Percentiles rank a stretch among this genome's conserved stretches.
Evolutionary conservation across 2,888 invertebrate genomes (phyloP).

Genomic region (Arctia plantaginis): DNA sequence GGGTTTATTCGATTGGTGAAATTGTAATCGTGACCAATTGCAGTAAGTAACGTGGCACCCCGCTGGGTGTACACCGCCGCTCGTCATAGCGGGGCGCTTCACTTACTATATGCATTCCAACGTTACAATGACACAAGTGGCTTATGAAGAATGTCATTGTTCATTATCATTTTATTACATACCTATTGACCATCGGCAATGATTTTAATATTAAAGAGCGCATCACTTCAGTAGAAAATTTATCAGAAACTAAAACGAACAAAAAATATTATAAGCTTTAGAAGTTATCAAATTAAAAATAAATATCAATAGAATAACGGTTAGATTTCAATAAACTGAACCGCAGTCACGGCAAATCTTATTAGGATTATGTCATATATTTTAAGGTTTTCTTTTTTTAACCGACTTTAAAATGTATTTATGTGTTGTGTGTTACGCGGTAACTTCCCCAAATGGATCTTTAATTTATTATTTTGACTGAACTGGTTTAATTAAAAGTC

Average conservation of each 20-base stretch:
- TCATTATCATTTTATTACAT: slow-evolving; percentile 65
- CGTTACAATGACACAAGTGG: slow-evolving; percentile 60
- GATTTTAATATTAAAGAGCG: slow-evolving; percentile 50
- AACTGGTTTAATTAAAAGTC: too few relatives aligned
- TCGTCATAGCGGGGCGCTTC: slow-evolving; percentile 69
- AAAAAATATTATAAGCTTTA: neutral
- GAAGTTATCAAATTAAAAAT: slow-evolving; percentile 3
- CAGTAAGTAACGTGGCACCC: slow-evolving; percentile 71
- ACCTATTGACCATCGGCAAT: slow-evolving; percentile 53
- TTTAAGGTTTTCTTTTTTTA: too few relatives aligned
- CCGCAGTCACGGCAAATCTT: slow-evolving; percentile 54
- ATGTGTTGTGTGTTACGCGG: too few relatives aligned
- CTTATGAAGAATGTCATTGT: slow-evolving; percentile 64
- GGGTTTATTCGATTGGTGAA: slow-evolving; percentile 72
- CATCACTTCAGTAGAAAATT: slow-evolving; percentile 24
- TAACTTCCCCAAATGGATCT: too few relatives aligned
- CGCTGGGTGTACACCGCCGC: slow-evolving; percentile 67
- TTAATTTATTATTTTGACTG: too few relatives aligned
- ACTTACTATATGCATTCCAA: slow-evolving; percentile 57
- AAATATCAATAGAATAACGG: slow-evolving; percentile 43
- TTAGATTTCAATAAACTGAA: slow-evolving; percentile 65
- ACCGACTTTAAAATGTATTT: too few relatives aligned
- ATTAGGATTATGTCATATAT: too few relatives aligned
- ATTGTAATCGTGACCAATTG: slow-evolving; percentile 80
- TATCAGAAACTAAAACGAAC: slow-evolving; percentile 26